These are phyloP conservation scores for Pachyramphus minor DNA, from an alignment of 2,113 vertebrate genomes.

Conservation along the genomic window DNA sequence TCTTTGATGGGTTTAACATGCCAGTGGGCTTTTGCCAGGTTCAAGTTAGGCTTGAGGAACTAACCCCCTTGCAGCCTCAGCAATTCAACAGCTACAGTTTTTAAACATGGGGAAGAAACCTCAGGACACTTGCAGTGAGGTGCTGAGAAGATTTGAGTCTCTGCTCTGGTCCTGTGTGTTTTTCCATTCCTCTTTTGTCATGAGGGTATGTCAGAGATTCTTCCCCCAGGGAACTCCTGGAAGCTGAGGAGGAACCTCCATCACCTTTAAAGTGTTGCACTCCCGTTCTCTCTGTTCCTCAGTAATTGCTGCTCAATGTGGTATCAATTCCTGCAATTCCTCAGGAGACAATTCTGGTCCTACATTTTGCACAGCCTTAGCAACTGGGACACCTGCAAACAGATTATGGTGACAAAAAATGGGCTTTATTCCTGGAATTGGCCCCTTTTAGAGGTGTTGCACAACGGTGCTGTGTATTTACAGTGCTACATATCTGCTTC, in stretches of 20 bases:
- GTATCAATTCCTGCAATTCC: background rate
- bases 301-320: fast-evolving
- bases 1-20: background rate
- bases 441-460: background rate
- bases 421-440: background rate
- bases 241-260: background rate
- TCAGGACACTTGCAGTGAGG: background rate
- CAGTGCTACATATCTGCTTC: background rate
- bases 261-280: background rate
- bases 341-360: background rate
- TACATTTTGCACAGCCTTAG: background rate
- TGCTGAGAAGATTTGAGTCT: background rate
- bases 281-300: background rate
- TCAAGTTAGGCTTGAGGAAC: background rate
- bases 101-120: background rate
- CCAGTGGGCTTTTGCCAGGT: background rate
- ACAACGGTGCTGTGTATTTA: background rate
- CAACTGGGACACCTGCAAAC: background rate
- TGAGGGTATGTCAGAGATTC: fast-evolving
- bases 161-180: background rate
- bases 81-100: background rate
- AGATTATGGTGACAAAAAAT: background rate
- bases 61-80: background rate
- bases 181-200: background rate
- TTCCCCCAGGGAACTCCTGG: background rate